Evolutionary conservation across 2,797 vertebrate species (phyloP).

Genomic region (Macropodus opercularis): DNA sequence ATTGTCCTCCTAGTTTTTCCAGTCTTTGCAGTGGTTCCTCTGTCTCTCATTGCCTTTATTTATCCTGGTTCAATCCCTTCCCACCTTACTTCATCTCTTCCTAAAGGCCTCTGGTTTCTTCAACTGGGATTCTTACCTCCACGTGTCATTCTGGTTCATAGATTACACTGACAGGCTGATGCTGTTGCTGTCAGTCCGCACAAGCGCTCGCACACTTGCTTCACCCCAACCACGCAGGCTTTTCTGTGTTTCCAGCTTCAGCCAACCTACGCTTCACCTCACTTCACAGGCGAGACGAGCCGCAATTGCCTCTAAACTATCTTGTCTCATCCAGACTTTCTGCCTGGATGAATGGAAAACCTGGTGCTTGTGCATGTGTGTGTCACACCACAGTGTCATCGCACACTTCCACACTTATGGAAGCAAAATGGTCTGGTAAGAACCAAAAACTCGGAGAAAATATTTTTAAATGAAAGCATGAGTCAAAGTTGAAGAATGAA

Average conservation of each 20-base stretch:
- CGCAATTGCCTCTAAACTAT: slow-evolving; percentile 48
- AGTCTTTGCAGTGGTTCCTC: too few relatives aligned
- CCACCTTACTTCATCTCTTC: background rate
- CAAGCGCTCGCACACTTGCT: background rate
- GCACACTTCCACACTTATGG: background rate
- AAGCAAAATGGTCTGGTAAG: background rate
- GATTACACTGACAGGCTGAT: slow-evolving; percentile 33
- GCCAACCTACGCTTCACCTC: slow-evolving; percentile 34
- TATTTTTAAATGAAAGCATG: too few relatives aligned
- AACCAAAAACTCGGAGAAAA: too few relatives aligned
- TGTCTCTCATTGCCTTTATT: too few relatives aligned
- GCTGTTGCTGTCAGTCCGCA: slow-evolving; percentile 6
- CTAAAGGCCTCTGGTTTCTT: slow-evolving; percentile 11
- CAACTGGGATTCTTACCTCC: slow-evolving; percentile 30
- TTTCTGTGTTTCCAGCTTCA: slow-evolving; percentile 8
- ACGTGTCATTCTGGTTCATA: slow-evolving; percentile 36
- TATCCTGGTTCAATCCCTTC: background rate
- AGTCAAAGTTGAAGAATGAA: too few relatives aligned
- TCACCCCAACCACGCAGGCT: too few relatives aligned
- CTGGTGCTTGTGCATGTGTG: slow-evolving; percentile 8
- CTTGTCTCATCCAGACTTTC: slow-evolving; percentile 40
- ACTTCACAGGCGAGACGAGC: slow-evolving; percentile 36
- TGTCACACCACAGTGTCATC: slow-evolving; percentile 7
- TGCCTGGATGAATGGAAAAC: slow-evolving; percentile 19
- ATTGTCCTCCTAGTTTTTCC: too few relatives aligned